Conservation (phyloP, 2,113 vertebrate genomes). For the Chionomys nivalis region DNA sequence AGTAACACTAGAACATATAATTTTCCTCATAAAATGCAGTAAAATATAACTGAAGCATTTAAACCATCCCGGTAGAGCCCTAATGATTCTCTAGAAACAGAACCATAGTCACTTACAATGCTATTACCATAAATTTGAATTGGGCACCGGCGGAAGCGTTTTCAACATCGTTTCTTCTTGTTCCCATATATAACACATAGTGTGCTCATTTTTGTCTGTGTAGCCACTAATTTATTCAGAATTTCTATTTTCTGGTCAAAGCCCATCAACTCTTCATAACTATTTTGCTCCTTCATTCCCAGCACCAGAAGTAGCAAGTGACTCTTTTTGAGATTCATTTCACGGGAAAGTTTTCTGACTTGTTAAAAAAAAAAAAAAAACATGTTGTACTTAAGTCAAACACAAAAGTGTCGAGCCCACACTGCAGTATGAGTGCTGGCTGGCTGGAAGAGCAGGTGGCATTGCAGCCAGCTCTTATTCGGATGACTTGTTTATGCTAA, state of each 20-base stretch:
- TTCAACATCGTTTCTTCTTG: conserved; percentile 52
- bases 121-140: conserved; percentile 71
- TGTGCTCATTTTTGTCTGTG: conserved; percentile 54
- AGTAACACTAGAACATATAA: conserved; percentile 62
- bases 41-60: conserved; percentile 71
- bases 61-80: conserved; percentile 64
- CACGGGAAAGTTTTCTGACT: neutral
- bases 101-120: conserved; percentile 65
- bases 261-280: conserved; percentile 41
- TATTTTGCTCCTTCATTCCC: neutral
- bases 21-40: conserved; percentile 66
- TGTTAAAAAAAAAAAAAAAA: neutral
- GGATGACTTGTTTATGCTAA: neutral
- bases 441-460: neutral
- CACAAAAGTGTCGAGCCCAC: neutral
- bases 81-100: conserved; percentile 73
- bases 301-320: conserved; percentile 13
- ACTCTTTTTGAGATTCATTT: neutral
- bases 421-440: neutral
- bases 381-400: neutral
- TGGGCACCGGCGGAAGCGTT: conserved; percentile 32
- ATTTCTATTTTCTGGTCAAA: conserved; percentile 30
- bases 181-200: conserved; percentile 57
- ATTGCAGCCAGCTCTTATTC: neutral
- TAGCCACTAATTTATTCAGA: conserved; percentile 36